Base-by-base conservation (phyloP, 1,140 invertebrate genomes). In the Drosophila sproati region DNA sequence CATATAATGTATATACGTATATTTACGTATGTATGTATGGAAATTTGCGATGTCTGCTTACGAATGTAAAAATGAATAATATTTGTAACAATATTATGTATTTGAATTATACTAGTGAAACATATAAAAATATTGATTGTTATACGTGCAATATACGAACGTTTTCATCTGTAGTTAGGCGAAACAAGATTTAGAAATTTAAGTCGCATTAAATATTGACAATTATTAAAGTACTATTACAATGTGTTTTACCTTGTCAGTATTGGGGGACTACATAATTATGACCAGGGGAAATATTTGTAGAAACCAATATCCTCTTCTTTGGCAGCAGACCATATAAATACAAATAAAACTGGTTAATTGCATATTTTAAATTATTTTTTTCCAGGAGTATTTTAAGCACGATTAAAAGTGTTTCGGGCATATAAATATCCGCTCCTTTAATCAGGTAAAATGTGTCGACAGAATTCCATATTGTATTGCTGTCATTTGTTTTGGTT, bases 131-230 rank as follows among this genome's bases (percentile, higher is more conserved):
- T 69, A 87, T 88, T 67, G 47, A 78, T 78, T 73, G 73, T 76
- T 77, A 77, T 73, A 77, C 69, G 56, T 67, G 39, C 48, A 77
- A 67, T 87, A 81, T 76, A 82, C 70, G 60, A 88, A 78, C 60
- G 77, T 88, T 88, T 89, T 83, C 77, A 87, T 80, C 73, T 89
- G 83, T 88, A 88, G 83, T 77, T 88, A 88, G 83, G 83, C 63
- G 66, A 83, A 77, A 56, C 34, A 34, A 78, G 61, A 62, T 48
- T 48, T 80, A 68, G 37, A 79, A 87, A 87, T 88, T 87, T 43
- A 87, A 88, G 61, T 80, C 54, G 63, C 70, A 82, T 82, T 70
- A 82, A 79, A 88, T 70, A 80, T 81, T 66, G 35, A 57, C 72
- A 62, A 72, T 66, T 41, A 54, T 28, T 59, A 59, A 81, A 78